Conservation (phyloP, 2,888 invertebrate species). For the Chirona hameri region DNA sequence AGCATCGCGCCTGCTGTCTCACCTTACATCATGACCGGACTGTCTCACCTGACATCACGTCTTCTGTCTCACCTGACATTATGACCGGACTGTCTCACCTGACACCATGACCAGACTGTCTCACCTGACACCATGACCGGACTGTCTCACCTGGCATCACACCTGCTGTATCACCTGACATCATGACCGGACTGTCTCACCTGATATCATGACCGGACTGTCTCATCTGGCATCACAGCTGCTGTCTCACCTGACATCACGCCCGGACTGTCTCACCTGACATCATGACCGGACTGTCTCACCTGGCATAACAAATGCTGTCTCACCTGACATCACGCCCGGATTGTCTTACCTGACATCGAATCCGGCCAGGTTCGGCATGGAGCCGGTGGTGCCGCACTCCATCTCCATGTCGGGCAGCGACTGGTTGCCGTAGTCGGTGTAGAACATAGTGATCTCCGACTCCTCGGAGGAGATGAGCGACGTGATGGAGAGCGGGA, state of each 20-base stretch:
- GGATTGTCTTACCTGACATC: neutral
- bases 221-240: neutral
- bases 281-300: neutral
- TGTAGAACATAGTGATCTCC: neutral
- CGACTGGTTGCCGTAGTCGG: neutral
- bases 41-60: too few relatives aligned
- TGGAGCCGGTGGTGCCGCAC: conserved; percentile 14
- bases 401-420: conserved; percentile 1
- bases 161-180: neutral
- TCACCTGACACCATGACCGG: too few relatives aligned
- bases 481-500: neutral
- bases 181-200: neutral
- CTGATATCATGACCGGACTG: neutral
- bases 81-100: too few relatives aligned
- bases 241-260: neutral
- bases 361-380: neutral
- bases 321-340: neutral
- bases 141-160: too few relatives aligned
- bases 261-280: neutral
- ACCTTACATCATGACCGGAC: too few relatives aligned
- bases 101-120: too few relatives aligned
- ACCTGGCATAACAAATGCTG: too few relatives aligned
- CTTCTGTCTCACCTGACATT: neutral
- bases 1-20: too few relatives aligned
- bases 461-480: neutral